A percentile compares a stretch with the other conserved stretches of the same genome.
Evolutionary conservation across 2,888 invertebrate species (phyloP).

Genomic region (Athetis lepigone): DNA sequence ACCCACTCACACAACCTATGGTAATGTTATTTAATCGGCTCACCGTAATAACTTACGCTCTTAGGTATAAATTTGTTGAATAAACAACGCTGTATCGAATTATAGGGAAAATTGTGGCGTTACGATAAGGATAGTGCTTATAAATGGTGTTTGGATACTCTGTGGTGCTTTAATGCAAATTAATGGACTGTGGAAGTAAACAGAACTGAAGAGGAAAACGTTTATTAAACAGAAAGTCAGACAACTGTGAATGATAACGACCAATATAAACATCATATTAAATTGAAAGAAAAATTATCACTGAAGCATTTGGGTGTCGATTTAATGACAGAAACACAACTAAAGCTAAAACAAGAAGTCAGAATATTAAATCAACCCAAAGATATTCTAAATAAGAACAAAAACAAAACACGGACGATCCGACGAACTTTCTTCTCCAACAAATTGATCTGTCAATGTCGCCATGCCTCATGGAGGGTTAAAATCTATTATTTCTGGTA

Average conservation of each 20-base stretch:
- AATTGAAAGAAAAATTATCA: too few relatives aligned
- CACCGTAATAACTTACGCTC: slow-evolving; percentile 60
- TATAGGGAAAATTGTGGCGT: slow-evolving; percentile 44
- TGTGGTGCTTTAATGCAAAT: slow-evolving; percentile 6
- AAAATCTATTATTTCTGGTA: slow-evolving; percentile 69
- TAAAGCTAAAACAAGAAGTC: background rate
- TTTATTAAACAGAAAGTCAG: background rate
- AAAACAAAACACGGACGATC: slow-evolving; percentile 7
- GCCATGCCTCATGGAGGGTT: slow-evolving; percentile 51
- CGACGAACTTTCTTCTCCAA: slow-evolving; percentile 18
- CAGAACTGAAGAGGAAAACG: background rate
- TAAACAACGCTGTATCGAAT: slow-evolving; percentile 57
- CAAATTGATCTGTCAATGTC: slow-evolving; percentile 69
- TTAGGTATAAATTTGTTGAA: slow-evolving; percentile 57
- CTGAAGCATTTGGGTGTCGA: background rate
- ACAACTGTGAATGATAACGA: background rate
- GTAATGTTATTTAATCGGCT: slow-evolving; percentile 64
- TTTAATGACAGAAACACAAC: too few relatives aligned
- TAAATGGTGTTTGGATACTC: slow-evolving; percentile 25
- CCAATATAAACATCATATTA: background rate
- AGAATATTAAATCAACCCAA: slow-evolving; percentile 1
- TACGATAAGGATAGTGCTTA: slow-evolving; percentile 46
- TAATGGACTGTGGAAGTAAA: background rate
- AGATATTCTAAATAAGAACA: background rate
- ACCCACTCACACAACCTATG: slow-evolving; percentile 38